These are phyloP conservation scores for Stegostoma tigrinum DNA, from an alignment of 2,113 vertebrate species.

Conservation along the genomic window DNA sequence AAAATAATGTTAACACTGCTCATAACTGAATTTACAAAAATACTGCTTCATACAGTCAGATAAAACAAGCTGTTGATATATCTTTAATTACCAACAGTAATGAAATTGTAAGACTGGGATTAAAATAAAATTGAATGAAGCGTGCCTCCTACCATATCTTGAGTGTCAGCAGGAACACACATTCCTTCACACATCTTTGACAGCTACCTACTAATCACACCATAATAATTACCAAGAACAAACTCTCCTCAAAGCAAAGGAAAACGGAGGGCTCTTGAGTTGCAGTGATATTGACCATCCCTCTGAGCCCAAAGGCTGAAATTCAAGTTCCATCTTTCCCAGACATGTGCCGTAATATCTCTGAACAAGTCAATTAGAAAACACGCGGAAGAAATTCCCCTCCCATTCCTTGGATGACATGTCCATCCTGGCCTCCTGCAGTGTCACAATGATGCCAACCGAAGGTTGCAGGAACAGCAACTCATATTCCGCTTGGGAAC, in stretches of 20 bases:
- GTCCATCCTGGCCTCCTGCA: too few relatives aligned
- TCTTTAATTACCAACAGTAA: not conserved
- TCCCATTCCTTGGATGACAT: too few relatives aligned
- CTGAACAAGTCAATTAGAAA: too few relatives aligned
- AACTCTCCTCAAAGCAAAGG: not conserved
- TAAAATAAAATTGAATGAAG: conserved; percentile 7
- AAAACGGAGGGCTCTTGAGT: not conserved
- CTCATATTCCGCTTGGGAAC: too few relatives aligned
- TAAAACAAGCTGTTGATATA: not conserved
- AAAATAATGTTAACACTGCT: not conserved
- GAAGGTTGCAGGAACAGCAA: too few relatives aligned
- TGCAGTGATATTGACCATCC: too few relatives aligned
- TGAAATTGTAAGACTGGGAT: not conserved
- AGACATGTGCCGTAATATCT: too few relatives aligned
- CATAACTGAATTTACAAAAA: not conserved
- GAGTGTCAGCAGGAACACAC: not conserved
- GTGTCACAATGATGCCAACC: too few relatives aligned
- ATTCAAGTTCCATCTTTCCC: too few relatives aligned
- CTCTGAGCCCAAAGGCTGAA: too few relatives aligned
- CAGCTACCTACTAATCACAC: not conserved
- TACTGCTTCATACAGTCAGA: not conserved
- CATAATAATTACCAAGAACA: not conserved
- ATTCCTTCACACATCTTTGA: not conserved
- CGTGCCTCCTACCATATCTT: not conserved
- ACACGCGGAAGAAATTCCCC: too few relatives aligned